Evolutionary conservation across 2,797 vertebrate species (phyloP), one percentile per base, ranked within the genome.

Genomic region (Mormyrus proboscirostris): DNA sequence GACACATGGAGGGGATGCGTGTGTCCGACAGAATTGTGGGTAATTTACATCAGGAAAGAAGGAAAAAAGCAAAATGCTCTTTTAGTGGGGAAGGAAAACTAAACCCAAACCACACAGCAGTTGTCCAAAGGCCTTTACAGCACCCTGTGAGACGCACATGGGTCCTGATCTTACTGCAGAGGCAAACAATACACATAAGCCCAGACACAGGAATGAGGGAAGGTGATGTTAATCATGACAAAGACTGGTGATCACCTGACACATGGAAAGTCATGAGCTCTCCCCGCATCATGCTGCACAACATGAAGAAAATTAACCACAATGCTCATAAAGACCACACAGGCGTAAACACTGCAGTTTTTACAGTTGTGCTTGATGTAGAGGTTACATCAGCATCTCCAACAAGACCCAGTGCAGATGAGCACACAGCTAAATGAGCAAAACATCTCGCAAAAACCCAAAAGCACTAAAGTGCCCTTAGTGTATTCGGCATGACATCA

Each of bases 401-500:
- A 87, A 55, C 19, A 59, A 22, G 41, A 65, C 44, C 10, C 19
- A 62, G 25, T 2, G 7, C 29, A 47, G 53, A 76, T n/a, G 16
- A 62, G 22, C 16, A 19, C 50, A 49, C 38, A 25, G 50, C n/a
- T 57, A 55, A 53, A 86, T 73, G 88, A 53, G 50, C 53, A 83
- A 38, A 49, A 73, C 33, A 85, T 82, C 19, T 47, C 38, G 16
- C 53, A 82, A 86, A 62, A 53, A 25, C 38, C 12, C 22, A 7
- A 86, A 76, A 49, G 69, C 65, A 85, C 49, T 88, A 44, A 88
- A 47, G 38, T 9, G 53, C 51, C 55, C 55, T 88, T 69, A 88
- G 47, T 88, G 25, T 47, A 22, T 44, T 50, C 41, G 14, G 19
- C 82, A 90, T 90, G 69, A 90, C 89, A 91, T 89, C 87, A 89